phyloP scores from a whole-genome alignment of 2,797 vertebrate genomes.

The Nasua narica region DNA sequence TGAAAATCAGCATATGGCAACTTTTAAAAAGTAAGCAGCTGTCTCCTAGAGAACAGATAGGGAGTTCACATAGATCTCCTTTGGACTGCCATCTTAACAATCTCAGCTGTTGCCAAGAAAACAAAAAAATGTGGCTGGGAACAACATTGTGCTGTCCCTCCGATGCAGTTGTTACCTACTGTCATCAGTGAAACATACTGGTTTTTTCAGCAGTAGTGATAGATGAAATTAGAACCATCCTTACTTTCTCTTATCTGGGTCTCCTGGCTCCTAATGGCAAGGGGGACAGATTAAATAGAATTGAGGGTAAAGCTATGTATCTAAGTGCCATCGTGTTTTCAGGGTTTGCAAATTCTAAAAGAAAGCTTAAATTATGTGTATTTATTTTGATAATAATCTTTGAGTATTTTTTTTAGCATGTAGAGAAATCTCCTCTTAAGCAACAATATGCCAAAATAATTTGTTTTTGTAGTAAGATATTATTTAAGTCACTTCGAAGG shows the following conservation, averaged over 20 bases:
- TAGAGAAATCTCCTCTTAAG: neutral
- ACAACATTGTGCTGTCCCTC: neutral
- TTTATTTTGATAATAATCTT: constrained; percentile 29
- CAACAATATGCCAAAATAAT: neutral
- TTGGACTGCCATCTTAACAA: neutral
- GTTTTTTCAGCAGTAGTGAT: neutral
- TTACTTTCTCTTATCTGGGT: neutral
- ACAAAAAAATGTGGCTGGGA: neutral
- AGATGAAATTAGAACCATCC: neutral
- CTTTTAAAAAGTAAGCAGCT: neutral
- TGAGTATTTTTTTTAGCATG: neutral
- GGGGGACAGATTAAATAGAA: neutral
- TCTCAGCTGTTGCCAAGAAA: neutral
- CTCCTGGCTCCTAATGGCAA: neutral
- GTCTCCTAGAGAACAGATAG: neutral
- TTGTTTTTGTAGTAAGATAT: neutral
- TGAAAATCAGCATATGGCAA: neutral
- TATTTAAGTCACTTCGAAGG: neutral
- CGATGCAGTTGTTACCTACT: neutral
- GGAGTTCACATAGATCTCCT: neutral
- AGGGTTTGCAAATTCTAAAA: neutral
- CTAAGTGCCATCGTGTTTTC: neutral
- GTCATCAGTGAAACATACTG: neutral
- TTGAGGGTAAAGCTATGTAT: neutral
- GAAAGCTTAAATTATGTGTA: neutral